Conservation (phyloP, 2,888 invertebrate genomes). For the Apamea sordens region DNA sequence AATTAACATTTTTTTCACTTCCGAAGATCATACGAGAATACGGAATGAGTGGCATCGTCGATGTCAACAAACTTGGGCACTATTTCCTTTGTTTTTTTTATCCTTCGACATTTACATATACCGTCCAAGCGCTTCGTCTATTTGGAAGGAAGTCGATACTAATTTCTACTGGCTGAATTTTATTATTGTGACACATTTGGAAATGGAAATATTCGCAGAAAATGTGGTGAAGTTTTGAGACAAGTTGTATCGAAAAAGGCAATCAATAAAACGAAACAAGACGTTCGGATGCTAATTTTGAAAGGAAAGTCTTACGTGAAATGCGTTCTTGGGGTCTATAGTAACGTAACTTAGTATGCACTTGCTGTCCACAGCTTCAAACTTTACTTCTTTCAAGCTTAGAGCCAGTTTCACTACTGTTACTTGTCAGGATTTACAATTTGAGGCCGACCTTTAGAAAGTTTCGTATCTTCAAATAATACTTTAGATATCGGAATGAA, state of each 20-base stretch:
- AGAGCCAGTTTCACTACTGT: conserved; percentile 3
- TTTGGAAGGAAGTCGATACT: conserved; percentile 25
- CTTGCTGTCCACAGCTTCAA: conserved; percentile 22
- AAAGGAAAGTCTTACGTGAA: conserved; percentile 24
- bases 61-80: conserved; percentile 58
- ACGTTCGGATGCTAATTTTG: conserved; percentile 25
- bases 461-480: conserved; percentile 1
- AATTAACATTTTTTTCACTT: conserved; percentile 59
- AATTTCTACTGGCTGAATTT: conserved; percentile 18
- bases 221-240: not conserved
- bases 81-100: conserved; percentile 62
- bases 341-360: conserved; percentile 32
- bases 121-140: conserved; percentile 14
- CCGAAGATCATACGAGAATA: conserved; percentile 62
- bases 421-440: not conserved
- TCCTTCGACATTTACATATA: conserved; percentile 45
- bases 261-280: not conserved
- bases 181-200: not conserved
- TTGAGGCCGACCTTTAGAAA: not conserved
- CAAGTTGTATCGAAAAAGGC: not conserved
- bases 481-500: not conserved
- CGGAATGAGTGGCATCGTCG: conserved; percentile 45
- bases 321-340: not conserved
- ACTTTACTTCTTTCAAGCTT: conserved; percentile 9
- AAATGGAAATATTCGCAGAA: not conserved